phyloP scores from a whole-genome alignment of 2,797 vertebrate species.

The Thalassophryne amazonica region DNA sequence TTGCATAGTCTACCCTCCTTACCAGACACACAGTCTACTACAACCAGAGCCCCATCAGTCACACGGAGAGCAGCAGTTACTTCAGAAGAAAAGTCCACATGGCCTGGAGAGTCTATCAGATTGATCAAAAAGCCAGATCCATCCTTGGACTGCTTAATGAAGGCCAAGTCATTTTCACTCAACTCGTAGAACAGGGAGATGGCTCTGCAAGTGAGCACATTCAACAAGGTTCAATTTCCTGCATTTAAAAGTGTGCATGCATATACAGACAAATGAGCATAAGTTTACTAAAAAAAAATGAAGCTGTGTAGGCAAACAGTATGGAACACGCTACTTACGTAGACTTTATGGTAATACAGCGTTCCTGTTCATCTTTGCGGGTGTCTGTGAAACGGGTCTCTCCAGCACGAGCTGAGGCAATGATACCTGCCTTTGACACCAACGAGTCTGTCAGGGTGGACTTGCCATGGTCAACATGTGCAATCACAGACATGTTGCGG shows the following conservation, averaged over 20 bases:
- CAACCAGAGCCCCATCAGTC: conserved; percentile 93
- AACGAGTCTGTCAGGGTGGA: conserved; percentile 93
- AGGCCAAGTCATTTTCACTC: conserved; percentile 85
- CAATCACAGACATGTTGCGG: conserved; percentile 97
- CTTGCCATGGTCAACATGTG: conserved; percentile 94
- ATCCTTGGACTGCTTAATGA: conserved; percentile 94
- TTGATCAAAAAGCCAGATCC: conserved; percentile 94
- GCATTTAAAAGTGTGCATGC: too few relatives aligned
- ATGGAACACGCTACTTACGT: conserved; percentile 78
- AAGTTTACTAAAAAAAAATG: too few relatives aligned
- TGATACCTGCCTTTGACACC: conserved; percentile 95
- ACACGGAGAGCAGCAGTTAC: conserved; percentile 96
- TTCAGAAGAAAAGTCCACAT: conserved; percentile 96
- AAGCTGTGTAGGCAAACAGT: not conserved
- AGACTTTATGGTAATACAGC: conserved; percentile 97
- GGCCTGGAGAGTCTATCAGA: conserved; percentile 93
- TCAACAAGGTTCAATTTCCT: not conserved
- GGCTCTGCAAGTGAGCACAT: conserved; percentile 70
- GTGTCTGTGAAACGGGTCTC: conserved; percentile 96
- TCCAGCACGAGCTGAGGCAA: conserved; percentile 87
- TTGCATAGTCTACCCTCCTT: too few relatives aligned
- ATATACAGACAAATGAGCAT: not conserved
- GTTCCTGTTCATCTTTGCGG: conserved; percentile 94
- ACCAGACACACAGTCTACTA: conserved; percentile 96
- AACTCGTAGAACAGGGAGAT: conserved; percentile 93